Evolutionary conservation across 2,113 vertebrate species (phyloP).

Genomic region (Chaetops frenatus): DNA sequence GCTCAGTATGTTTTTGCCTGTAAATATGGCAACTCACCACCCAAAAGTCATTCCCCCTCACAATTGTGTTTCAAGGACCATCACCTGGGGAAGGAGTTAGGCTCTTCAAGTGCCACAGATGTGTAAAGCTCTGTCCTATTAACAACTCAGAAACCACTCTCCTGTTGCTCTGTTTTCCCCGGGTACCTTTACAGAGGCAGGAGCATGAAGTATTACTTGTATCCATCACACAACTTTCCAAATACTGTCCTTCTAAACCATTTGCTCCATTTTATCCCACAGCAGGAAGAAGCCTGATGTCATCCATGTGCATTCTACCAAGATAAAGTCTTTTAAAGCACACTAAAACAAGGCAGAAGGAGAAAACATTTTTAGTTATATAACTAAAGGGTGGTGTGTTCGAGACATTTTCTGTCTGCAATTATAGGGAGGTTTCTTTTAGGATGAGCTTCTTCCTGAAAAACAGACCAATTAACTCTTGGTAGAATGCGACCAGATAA

Average conservation of each 20-base stretch:
- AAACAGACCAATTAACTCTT: background rate
- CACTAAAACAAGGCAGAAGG: background rate
- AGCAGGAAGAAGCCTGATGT: background rate
- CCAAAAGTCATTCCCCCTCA: background rate
- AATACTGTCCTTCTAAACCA: background rate
- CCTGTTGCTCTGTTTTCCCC: background rate
- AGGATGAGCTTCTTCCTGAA: slow-evolving; percentile 1
- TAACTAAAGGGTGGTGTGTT: background rate
- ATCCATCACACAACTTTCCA: background rate
- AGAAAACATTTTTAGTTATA: background rate
- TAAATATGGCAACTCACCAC: background rate
- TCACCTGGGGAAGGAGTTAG: background rate
- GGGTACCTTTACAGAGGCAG: background rate
- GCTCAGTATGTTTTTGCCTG: background rate
- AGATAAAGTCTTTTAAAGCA: background rate
- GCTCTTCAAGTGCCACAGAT: background rate
- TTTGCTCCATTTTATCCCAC: background rate
- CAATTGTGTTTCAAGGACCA: background rate
- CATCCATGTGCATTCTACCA: background rate
- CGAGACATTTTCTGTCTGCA: background rate
- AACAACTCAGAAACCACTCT: background rate
- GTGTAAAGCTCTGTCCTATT: background rate
- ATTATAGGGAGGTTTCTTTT: background rate
- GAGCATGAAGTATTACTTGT: background rate
- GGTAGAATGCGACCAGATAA: background rate